Conservation (phyloP, 1,140 invertebrate genomes). For the Mamestra configurata region DNA sequence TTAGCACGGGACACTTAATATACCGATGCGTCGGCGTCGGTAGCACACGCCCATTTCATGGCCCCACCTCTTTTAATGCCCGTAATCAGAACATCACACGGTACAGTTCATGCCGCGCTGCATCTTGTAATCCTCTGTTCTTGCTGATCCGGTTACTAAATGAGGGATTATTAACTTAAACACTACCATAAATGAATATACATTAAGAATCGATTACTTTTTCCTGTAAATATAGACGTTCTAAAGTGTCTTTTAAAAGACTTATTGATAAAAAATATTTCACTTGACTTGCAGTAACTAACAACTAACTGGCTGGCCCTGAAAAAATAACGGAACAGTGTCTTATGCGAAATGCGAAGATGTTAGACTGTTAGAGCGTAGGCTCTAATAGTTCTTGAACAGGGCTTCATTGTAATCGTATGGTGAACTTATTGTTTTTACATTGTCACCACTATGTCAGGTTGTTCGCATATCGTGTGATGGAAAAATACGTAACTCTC, state of each 20-base stretch:
- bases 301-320: not conserved
- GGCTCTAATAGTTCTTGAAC: constrained; percentile 30
- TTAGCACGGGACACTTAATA: constrained; percentile 31
- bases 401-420: constrained; percentile 6
- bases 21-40: constrained; percentile 9
- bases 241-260: too few species aligned
- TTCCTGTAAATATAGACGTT: too few species aligned
- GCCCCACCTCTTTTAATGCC: constrained; percentile 10
- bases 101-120: not conserved
- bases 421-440: constrained; percentile 16
- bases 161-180: not conserved
- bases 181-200: not conserved
- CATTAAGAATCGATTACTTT: not conserved
- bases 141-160: not conserved
- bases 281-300: not conserved
- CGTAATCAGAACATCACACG: constrained; percentile 6
- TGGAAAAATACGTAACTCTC: constrained; percentile 1
- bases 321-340: constrained; percentile 23
- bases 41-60: constrained; percentile 5
- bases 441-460: not conserved
- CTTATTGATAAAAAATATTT: too few species aligned
- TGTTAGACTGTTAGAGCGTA: not conserved
- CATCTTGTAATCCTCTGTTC: not conserved
- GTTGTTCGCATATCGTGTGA: not conserved
- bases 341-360: constrained; percentile 1